These are phyloP conservation scores for Drosophila multiciliata DNA, from an alignment of 2,888 invertebrate species.

Conservation along the genomic window DNA sequence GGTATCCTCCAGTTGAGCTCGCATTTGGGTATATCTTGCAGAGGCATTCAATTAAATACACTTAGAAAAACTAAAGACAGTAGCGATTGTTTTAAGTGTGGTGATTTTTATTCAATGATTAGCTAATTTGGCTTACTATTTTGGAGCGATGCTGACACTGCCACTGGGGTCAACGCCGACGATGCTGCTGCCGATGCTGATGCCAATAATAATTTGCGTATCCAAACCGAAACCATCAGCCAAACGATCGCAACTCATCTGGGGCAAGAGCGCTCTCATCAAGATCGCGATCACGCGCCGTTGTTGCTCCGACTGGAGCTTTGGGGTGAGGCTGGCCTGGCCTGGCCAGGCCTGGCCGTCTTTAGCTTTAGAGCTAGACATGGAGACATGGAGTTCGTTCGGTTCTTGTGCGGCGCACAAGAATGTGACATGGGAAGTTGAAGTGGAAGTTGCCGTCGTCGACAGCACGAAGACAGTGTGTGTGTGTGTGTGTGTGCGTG, in stretches of 20 bases:
- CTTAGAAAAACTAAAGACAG: not conserved
- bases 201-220: conserved; percentile 61
- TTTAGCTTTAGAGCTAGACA: conserved; percentile 56
- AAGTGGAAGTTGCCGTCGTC: conserved; percentile 65
- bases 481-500: not conserved
- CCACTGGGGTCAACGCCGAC: conserved; percentile 6
- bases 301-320: conserved; percentile 1
- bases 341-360: conserved; percentile 51
- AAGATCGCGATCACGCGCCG: conserved; percentile 34
- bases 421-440: conserved; percentile 73
- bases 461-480: conserved; percentile 49
- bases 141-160: conserved; percentile 17
- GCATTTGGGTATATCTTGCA: not conserved
- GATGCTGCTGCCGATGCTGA: conserved; percentile 26
- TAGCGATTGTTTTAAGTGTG: not conserved
- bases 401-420: conserved; percentile 63
- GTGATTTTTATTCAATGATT: conserved; percentile 39
- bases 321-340: conserved; percentile 27
- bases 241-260: conserved; percentile 28
- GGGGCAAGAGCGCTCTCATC: conserved; percentile 6
- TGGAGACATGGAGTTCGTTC: conserved; percentile 54
- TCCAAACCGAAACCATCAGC: conserved; percentile 19
- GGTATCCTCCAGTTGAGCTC: not conserved
- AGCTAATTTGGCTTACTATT: conserved; percentile 52
- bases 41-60: not conserved